phyloP scores from a whole-genome alignment of 2,113 vertebrate genomes.

The Perca schrenkii region DNA sequence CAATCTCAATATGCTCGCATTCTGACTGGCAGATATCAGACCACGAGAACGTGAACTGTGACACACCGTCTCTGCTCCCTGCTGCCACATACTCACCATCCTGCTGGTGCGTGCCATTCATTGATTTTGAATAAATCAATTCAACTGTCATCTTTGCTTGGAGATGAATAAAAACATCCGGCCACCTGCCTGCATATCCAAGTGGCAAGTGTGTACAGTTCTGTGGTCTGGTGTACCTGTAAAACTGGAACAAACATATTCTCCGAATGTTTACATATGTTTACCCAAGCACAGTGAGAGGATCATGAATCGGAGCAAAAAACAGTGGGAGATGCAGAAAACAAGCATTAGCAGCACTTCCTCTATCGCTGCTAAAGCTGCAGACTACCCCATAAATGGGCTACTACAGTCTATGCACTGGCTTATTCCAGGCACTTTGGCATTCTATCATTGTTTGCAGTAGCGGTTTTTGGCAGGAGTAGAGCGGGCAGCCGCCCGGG shows the following conservation, averaged over 20 bases:
- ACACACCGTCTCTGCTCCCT: not conserved
- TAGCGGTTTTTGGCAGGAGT: too few relatives aligned
- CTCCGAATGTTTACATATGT: conserved; percentile 1
- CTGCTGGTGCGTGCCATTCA: too few relatives aligned
- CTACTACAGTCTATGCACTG: not conserved
- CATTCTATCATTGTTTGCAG: not conserved
- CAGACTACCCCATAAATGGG: not conserved
- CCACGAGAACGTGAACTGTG: not conserved
- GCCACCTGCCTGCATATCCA: not conserved
- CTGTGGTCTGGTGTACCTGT: not conserved
- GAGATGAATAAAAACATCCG: not conserved
- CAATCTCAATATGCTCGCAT: not conserved
- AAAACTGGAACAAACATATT: not conserved
- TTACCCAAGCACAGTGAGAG: not conserved
- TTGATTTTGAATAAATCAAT: not conserved
- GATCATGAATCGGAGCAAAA: conserved; percentile 4
- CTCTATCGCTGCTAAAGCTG: not conserved
- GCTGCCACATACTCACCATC: not conserved
- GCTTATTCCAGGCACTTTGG: not conserved
- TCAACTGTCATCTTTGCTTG: not conserved
- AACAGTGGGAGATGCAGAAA: not conserved
- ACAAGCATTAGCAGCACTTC: not conserved
- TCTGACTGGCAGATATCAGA: not conserved
- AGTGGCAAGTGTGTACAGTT: not conserved
- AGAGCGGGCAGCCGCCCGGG: too few relatives aligned